Evolutionary conservation across 2,113 vertebrate genomes (phyloP).

Genomic region (Suricata suricatta): DNA sequence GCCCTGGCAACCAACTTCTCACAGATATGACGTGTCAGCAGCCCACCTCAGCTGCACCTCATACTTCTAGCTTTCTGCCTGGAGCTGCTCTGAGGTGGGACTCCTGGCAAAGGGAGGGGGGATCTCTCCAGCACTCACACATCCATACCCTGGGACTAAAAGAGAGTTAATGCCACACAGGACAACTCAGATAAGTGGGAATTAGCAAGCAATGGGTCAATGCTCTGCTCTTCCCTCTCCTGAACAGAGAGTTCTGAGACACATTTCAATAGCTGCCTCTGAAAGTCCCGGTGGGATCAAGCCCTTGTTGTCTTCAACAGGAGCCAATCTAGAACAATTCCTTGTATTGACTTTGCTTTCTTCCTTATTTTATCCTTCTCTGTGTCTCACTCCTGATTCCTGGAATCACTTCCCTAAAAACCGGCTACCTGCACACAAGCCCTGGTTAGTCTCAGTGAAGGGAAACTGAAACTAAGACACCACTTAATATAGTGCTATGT

Average conservation of each 20-base stretch:
- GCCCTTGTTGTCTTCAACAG: not conserved
- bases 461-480: not conserved
- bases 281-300: not conserved
- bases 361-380: not conserved
- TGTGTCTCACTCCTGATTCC: not conserved
- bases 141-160: too few species aligned
- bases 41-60: not conserved
- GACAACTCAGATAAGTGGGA: not conserved
- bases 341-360: not conserved
- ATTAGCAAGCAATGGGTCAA: not conserved
- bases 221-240: not conserved
- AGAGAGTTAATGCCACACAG: not conserved
- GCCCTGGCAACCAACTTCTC: not conserved
- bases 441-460: not conserved
- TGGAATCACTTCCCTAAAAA: not conserved
- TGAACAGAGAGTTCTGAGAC: not conserved
- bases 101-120: not conserved
- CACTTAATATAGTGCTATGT: not conserved
- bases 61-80: not conserved
- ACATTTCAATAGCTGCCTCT: not conserved
- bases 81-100: not conserved
- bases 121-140: not conserved
- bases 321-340: not conserved
- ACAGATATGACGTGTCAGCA: not conserved
- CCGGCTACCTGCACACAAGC: not conserved